Percentiles rank a stretch among this genome's conserved stretches.
phyloP scores from a whole-genome alignment of 2,888 invertebrate genomes.

The Leptinotarsa tumamoca region DNA sequence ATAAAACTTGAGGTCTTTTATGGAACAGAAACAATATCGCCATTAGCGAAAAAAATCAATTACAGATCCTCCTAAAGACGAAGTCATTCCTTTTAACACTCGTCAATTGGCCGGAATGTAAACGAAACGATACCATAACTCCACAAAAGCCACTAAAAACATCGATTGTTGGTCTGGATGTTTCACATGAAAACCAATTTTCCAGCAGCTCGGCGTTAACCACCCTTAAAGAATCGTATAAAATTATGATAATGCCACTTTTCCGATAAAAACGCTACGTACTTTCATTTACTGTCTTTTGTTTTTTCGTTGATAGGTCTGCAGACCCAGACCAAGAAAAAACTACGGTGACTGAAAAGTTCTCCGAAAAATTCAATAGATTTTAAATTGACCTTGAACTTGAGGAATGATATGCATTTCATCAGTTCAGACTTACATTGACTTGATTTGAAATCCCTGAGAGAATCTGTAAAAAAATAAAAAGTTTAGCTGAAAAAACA shows the following conservation, averaged over 20 bases:
- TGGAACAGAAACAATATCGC: too few relatives aligned
- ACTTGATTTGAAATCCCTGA: too few relatives aligned
- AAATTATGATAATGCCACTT: not conserved
- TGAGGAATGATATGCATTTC: not conserved
- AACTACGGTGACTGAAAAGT: not conserved
- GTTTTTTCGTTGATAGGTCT: not conserved
- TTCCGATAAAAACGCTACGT: not conserved
- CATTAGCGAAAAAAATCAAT: too few relatives aligned
- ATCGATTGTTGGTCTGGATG: not conserved
- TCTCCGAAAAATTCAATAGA: not conserved
- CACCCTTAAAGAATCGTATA: not conserved
- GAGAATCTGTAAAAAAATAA: too few relatives aligned
- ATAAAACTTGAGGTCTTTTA: too few relatives aligned
- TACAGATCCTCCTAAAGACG: too few relatives aligned
- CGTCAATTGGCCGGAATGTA: not conserved
- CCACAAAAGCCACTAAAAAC: not conserved
- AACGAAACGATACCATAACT: not conserved
- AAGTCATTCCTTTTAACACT: not conserved
- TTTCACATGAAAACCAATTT: not conserved
- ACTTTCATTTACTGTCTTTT: not conserved
- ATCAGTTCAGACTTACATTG: too few relatives aligned
- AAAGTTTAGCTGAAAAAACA: too few relatives aligned
- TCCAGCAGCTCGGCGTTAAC: not conserved
- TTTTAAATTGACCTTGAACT: not conserved
- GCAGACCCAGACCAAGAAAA: not conserved